Evolutionary conservation across 2,888 invertebrate species (phyloP).

Genomic region (Selenia dentaria): DNA sequence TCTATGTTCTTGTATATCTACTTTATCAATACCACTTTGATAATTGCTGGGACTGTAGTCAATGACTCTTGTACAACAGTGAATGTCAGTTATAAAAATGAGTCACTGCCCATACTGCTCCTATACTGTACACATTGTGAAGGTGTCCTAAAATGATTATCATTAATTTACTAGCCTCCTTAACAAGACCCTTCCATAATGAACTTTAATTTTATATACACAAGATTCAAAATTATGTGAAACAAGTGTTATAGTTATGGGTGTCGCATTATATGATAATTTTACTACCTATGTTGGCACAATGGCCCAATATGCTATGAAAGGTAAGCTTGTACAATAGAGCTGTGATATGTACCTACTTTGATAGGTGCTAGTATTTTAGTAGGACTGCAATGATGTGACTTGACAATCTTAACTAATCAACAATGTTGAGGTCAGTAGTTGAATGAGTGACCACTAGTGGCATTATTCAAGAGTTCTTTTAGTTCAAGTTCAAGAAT

Average conservation of each 20-base stretch:
- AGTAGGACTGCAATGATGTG: no score
- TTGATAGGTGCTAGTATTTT: not conserved
- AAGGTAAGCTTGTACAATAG: constrained; percentile 3
- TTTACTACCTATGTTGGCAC: constrained; percentile 14
- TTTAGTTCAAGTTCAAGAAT: no score
- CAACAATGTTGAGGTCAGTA: no score
- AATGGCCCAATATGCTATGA: constrained; percentile 3
- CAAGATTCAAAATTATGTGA: constrained; percentile 3
- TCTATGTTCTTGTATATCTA: no score
- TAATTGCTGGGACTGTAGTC: no score
- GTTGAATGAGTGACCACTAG: no score
- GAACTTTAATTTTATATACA: not conserved
- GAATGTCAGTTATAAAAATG: no score
- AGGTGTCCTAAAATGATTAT: constrained; percentile 17
- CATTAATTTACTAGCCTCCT: constrained; percentile 6
- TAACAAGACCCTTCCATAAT: not conserved
- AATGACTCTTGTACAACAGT: no score
- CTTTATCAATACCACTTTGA: no score
- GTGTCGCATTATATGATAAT: constrained; percentile 21
- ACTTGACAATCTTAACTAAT: no score
- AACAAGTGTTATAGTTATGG: not conserved
- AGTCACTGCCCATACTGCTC: constrained; percentile 10
- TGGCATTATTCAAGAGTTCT: no score
- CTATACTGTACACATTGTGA: constrained; percentile 7
- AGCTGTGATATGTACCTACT: not conserved